A percentile compares a stretch with the other conserved stretches of the same genome.
phyloP scores from a whole-genome alignment of 2,113 vertebrate genomes.

The Clarias gariepinus region DNA sequence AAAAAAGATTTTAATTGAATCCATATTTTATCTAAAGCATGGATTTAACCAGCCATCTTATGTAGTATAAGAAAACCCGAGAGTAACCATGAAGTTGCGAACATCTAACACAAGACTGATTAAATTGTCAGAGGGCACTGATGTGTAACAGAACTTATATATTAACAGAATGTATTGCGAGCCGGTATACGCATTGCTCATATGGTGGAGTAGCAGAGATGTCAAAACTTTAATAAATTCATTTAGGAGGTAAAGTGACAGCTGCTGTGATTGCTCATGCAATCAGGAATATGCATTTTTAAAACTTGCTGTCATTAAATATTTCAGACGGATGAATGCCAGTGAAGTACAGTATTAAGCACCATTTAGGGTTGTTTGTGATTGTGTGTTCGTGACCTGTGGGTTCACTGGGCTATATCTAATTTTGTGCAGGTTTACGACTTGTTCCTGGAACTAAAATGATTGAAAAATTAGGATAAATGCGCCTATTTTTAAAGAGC shows the following conservation, averaged over 20 bases:
- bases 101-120: neutral
- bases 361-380: neutral
- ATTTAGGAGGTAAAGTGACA: neutral
- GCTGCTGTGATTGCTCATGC: neutral
- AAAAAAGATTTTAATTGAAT: neutral
- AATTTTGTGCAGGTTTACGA: neutral
- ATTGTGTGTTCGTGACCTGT: neutral
- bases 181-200: neutral
- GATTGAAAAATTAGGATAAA: neutral
- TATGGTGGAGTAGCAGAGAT: neutral
- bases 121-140: neutral
- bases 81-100: neutral
- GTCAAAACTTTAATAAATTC: neutral
- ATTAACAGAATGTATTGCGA: neutral
- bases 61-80: neutral
- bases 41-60: neutral
- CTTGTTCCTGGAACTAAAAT: neutral
- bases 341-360: neutral
- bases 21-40: neutral
- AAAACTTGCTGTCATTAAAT: constrained; percentile 1
- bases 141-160: neutral
- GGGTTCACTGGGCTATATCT: neutral
- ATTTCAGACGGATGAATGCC: neutral
- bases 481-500: neutral
- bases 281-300: neutral